phyloP scores from a whole-genome alignment of 2,888 invertebrate species.

The Saturnia pavonia region DNA sequence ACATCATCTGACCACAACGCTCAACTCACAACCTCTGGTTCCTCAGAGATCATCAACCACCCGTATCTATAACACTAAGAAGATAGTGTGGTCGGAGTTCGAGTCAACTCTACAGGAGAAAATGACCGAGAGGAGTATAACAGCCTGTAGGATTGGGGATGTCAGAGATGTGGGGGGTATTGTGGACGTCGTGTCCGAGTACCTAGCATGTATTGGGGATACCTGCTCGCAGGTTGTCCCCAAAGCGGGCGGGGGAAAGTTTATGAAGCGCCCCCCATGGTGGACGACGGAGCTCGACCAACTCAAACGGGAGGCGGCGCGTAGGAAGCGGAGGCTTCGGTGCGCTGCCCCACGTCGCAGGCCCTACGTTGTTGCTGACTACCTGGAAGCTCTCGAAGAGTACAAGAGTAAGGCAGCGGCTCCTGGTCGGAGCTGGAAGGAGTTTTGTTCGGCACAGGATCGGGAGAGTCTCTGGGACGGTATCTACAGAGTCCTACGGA shows the following conservation, averaged over 20 bases:
- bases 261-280: no score
- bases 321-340: background rate
- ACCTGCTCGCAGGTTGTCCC: background rate
- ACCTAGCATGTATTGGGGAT: background rate
- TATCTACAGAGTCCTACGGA: no score
- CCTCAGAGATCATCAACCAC: background rate
- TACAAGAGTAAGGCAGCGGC: no score
- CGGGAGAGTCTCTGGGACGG: no score
- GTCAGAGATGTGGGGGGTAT: background rate
- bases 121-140: background rate
- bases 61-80: background rate
- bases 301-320: background rate
- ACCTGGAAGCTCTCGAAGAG: no score
- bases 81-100: background rate
- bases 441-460: no score
- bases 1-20: conserved; percentile 29
- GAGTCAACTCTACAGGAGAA: background rate
- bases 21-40: background rate
- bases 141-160: background rate
- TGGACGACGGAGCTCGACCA: no score
- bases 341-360: background rate
- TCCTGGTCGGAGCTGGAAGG: no score
- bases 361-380: background rate
- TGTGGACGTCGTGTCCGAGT: background rate
- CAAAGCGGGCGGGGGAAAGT: background rate